phyloP scores from a whole-genome alignment of 1,140 invertebrate species.

The Brachionus paranguensis region DNA sequence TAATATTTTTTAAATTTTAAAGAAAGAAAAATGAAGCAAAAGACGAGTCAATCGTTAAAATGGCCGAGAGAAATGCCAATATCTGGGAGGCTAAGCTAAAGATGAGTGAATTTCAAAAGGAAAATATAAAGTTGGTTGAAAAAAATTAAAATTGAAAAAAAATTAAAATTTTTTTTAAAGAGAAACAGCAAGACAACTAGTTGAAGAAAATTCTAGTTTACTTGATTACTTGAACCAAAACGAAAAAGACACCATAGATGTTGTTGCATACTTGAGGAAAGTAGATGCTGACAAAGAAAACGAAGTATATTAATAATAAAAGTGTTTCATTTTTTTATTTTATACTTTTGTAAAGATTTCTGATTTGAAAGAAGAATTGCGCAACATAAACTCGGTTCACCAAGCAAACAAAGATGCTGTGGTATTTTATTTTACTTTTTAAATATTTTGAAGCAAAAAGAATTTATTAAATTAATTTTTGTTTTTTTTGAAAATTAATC shows the following conservation, averaged over 20 bases:
- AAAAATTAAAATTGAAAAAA: neutral
- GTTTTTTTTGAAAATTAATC: neutral
- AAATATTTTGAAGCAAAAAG: neutral
- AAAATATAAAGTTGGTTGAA: conserved; percentile 46
- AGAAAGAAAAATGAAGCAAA: conserved; percentile 45
- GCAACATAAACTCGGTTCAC: conserved; percentile 45
- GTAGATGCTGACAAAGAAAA: conserved; percentile 53
- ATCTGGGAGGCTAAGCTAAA: conserved; percentile 52
- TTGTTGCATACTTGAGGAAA: conserved; percentile 53
- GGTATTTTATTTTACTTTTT: conserved; percentile 41
- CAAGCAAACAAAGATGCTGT: conserved; percentile 50
- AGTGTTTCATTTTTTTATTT: neutral
- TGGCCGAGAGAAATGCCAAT: conserved; percentile 50
- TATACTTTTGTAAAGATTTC: neutral
- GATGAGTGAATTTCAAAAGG: conserved; percentile 47
- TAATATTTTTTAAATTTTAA: conserved; percentile 33
- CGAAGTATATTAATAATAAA: conserved; percentile 43
- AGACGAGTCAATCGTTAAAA: conserved; percentile 47
- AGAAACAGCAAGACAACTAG: conserved; percentile 50
- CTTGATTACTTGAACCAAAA: conserved; percentile 50
- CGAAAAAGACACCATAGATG: conserved; percentile 56
- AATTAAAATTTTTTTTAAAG: neutral
- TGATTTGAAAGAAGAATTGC: neutral
- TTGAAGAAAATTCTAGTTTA: conserved; percentile 52
- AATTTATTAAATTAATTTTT: neutral